Conservation (phyloP, 1,140 invertebrate genomes). For the Drosophila carrolli region DNA sequence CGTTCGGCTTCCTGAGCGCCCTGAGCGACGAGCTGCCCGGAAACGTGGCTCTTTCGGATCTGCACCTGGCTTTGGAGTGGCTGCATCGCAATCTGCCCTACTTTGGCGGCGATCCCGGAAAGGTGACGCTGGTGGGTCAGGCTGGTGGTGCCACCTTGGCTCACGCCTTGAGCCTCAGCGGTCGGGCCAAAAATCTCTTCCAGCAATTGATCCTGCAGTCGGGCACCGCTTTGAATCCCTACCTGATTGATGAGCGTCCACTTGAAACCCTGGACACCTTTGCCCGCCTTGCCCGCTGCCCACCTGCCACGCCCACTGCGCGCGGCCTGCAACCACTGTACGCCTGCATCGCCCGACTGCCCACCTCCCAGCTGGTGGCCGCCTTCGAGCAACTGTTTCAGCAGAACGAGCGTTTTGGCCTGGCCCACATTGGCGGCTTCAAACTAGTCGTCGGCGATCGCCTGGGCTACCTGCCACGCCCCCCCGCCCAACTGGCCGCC, state of each 20-base stretch:
- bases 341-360: conserved; percentile 52
- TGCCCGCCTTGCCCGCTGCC: conserved; percentile 64
- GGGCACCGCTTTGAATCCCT: conserved; percentile 80
- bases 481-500: conserved; percentile 56
- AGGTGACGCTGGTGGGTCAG: conserved; percentile 87
- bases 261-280: conserved; percentile 60
- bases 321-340: conserved; percentile 42
- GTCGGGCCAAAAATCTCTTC: conserved; percentile 58
- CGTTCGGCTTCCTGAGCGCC: conserved; percentile 86
- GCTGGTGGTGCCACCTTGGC: conserved; percentile 86
- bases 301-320: neutral
- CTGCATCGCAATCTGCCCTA: conserved; percentile 87
- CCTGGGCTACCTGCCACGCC: conserved; percentile 64
- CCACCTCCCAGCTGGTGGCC: conserved; percentile 63
- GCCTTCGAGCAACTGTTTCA: conserved; percentile 58
- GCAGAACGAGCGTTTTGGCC: conserved; percentile 64
- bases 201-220: conserved; percentile 78
- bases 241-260: conserved; percentile 70
- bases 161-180: conserved; percentile 85
- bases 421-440: conserved; percentile 63
- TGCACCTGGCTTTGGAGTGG: conserved; percentile 87
- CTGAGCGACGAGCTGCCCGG: conserved; percentile 87
- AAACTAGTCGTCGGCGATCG: conserved; percentile 75
- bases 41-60: conserved; percentile 89
- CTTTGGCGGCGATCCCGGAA: conserved; percentile 88